Percentiles rank a stretch among this genome's conserved stretches.
Evolutionary conservation across 2,797 vertebrate species (phyloP).

Genomic region (Cygnus olor): DNA sequence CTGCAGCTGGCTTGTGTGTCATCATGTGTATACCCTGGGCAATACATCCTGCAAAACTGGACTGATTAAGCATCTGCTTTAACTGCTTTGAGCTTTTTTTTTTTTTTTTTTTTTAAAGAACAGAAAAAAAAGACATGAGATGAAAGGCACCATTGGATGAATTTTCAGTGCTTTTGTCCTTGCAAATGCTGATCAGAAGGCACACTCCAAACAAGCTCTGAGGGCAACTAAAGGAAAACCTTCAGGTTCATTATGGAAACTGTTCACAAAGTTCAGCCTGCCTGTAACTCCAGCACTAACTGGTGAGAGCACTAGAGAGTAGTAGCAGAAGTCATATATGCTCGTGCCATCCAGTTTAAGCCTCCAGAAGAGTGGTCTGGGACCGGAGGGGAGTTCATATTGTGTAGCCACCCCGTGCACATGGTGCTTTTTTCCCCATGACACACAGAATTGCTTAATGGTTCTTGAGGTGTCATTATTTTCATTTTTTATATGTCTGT

Average conservation of each 20-base stretch:
- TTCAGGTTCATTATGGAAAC: not conserved
- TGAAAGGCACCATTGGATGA: not conserved
- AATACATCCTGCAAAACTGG: not conserved
- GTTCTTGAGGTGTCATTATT: not conserved
- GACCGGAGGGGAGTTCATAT: rapidly evolving
- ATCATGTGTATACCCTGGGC: not conserved
- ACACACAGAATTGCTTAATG: rapidly evolving
- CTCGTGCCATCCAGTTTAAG: not conserved
- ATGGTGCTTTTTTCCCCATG: not conserved
- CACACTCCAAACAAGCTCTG: rapidly evolving
- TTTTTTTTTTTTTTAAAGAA: no score
- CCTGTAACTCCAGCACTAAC: not conserved
- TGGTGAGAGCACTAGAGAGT: not conserved
- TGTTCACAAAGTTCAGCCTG: not conserved
- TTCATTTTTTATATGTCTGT: not conserved
- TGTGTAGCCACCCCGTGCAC: rapidly evolving
- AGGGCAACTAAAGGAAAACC: not conserved
- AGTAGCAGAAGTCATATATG: not conserved
- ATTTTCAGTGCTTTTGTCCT: not conserved
- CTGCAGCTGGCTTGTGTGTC: constrained; percentile 21
- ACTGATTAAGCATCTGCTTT: not conserved
- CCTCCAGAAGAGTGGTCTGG: not conserved
- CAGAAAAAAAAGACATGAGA: not conserved
- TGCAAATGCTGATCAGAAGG: not conserved
- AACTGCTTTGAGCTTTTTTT: not conserved